Evolutionary conservation across 2,888 invertebrate genomes (phyloP).

Genomic region (Perizoma flavofasciatum): DNA sequence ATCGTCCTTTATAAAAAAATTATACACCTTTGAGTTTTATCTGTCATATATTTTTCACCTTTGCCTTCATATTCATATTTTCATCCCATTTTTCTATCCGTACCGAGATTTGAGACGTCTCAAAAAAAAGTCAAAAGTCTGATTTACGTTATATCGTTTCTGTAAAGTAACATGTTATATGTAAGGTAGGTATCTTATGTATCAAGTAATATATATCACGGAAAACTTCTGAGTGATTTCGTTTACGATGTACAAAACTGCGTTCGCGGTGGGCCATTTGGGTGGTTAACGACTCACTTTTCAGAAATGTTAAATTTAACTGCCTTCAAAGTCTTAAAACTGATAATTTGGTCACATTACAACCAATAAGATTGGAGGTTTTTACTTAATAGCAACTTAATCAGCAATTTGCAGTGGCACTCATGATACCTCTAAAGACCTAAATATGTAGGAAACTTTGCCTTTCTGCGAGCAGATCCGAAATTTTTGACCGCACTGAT

Average conservation of each 20-base stretch:
- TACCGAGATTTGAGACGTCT: too few relatives aligned
- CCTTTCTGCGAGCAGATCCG: too few relatives aligned
- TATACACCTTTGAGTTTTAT: too few relatives aligned
- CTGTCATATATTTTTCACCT: too few relatives aligned
- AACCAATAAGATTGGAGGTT: conserved; percentile 13
- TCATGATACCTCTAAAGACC: conserved; percentile 3
- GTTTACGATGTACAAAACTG: conserved; percentile 22
- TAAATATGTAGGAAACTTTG: background rate
- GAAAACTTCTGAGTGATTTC: conserved; percentile 13
- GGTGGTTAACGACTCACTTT: conserved; percentile 31
- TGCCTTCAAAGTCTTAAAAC: conserved; percentile 18
- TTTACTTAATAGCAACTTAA: conserved; percentile 20
- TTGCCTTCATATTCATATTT: too few relatives aligned
- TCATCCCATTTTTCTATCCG: too few relatives aligned
- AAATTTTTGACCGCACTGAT: too few relatives aligned
- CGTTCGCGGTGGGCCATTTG: conserved; percentile 14
- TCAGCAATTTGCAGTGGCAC: conserved; percentile 11
- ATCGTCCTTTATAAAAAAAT: too few relatives aligned
- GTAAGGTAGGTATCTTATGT: too few relatives aligned
- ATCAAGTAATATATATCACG: background rate
- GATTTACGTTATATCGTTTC: too few relatives aligned
- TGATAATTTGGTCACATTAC: conserved; percentile 32
- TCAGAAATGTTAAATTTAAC: conserved; percentile 24
- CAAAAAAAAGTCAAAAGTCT: too few relatives aligned
- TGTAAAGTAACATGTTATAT: too few relatives aligned